Evolutionary conservation across 2,113 vertebrate genomes (phyloP).

Genomic region (Lepus europaeus): DNA sequence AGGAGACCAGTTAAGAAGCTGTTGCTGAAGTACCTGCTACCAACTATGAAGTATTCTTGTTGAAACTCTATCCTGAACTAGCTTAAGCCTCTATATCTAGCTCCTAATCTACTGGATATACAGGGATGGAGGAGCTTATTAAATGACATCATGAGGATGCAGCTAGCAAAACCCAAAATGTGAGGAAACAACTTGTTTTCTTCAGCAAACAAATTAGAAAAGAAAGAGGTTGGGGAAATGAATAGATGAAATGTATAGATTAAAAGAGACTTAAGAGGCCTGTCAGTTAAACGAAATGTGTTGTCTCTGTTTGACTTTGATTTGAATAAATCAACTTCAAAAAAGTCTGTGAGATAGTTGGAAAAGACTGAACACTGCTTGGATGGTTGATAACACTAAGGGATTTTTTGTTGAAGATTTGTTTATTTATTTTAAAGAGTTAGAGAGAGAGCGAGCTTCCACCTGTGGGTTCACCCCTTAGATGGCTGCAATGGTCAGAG

Average conservation of each 20-base stretch:
- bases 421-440: no score
- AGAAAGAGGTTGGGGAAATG: not conserved
- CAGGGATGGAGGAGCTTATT: not conserved
- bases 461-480: no score
- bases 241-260: not conserved
- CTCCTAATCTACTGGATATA: not conserved
- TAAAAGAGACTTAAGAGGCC: not conserved
- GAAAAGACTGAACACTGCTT: slow-evolving; percentile 38
- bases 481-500: no score
- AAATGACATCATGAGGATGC: not conserved
- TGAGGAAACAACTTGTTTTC: not conserved
- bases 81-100: slow-evolving; percentile 4
- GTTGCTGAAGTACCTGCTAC: not conserved
- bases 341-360: not conserved
- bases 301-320: slow-evolving; percentile 8
- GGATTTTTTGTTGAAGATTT: not conserved
- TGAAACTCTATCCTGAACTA: not conserved
- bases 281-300: not conserved
- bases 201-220: slow-evolving; percentile 37
- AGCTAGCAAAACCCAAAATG: slow-evolving; percentile 23
- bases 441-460: no score
- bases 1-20: not conserved
- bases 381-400: slow-evolving; percentile 42
- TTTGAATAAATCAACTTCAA: slow-evolving; percentile 45
- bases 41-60: not conserved